A percentile compares a stretch with the other conserved stretches of the same genome.
Evolutionary conservation across 2,888 invertebrate genomes (phyloP).

Genomic region (Synanthedon myopaeformis): DNA sequence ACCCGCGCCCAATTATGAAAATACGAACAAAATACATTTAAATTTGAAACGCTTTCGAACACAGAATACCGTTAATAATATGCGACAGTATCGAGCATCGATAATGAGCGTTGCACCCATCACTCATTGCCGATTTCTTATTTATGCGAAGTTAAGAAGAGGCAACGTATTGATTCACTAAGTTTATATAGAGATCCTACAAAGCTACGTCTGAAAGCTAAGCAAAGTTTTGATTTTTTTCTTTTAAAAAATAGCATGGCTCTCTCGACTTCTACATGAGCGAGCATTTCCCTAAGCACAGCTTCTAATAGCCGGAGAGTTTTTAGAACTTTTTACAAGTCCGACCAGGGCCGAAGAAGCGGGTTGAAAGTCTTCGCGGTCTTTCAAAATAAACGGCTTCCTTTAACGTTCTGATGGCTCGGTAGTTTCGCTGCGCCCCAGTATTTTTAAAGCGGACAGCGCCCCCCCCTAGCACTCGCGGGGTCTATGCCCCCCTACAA

Average conservation of each 20-base stretch:
- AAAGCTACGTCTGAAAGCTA: neutral
- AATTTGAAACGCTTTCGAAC: conserved; percentile 46
- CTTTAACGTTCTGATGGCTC: conserved; percentile 49
- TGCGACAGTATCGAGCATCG: conserved; percentile 26
- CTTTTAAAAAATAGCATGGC: neutral
- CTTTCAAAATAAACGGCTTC: conserved; percentile 62
- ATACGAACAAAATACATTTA: conserved; percentile 66
- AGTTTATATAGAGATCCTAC: conserved; percentile 3
- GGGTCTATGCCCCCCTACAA: conserved; percentile 16
- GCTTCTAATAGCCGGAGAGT: conserved; percentile 30
- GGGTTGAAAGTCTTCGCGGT: conserved; percentile 39
- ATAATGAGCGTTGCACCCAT: conserved; percentile 22
- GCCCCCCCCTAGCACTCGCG: conserved; percentile 54
- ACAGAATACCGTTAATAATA: conserved; percentile 32
- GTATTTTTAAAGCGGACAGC: conserved; percentile 68
- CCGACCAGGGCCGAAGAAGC: conserved; percentile 30
- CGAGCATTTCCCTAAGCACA: conserved; percentile 24
- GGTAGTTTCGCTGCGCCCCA: conserved; percentile 51
- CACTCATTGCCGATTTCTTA: neutral
- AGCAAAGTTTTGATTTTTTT: neutral
- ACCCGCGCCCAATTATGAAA: conserved; percentile 67
- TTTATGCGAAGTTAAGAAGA: neutral
- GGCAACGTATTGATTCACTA: neutral
- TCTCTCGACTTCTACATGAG: too few relatives aligned
- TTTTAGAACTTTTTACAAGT: conserved; percentile 42